phyloP scores from a whole-genome alignment of 2,888 invertebrate genomes.

The Drymonia ruficornis region DNA sequence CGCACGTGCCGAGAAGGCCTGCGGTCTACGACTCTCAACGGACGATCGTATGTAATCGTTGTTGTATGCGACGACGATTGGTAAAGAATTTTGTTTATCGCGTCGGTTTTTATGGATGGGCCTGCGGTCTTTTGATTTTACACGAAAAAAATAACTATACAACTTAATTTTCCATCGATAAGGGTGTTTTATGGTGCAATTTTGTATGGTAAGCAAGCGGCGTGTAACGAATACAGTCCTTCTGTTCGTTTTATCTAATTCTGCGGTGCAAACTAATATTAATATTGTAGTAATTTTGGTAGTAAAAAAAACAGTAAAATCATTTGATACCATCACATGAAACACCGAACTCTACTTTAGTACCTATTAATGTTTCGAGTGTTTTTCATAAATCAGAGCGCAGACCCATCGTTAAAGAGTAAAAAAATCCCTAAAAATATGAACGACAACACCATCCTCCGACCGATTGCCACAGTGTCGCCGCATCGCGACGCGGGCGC shows the following conservation, averaged over 20 bases:
- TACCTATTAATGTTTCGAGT: too few species aligned
- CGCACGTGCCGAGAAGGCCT: slow-evolving; percentile 17
- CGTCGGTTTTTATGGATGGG: slow-evolving; percentile 1
- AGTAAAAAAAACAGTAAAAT: too few species aligned
- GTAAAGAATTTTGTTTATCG: background rate
- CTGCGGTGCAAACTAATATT: background rate
- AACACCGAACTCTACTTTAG: too few species aligned
- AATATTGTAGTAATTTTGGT: too few species aligned
- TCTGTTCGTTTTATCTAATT: slow-evolving; percentile 16
- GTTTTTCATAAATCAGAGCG: slow-evolving; percentile 39
- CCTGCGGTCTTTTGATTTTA: background rate
- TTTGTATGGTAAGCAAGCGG: slow-evolving; percentile 13
- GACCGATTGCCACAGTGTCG: slow-evolving; percentile 74
- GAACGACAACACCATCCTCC: slow-evolving; percentile 80
- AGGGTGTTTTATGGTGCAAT: background rate
- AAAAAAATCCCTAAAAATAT: slow-evolving; percentile 46
- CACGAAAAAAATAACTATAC: background rate
- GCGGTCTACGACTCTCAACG: slow-evolving; percentile 17
- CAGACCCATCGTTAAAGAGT: slow-evolving; percentile 45
- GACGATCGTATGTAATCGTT: background rate
- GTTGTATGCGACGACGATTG: slow-evolving; percentile 1
- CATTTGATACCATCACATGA: too few species aligned
- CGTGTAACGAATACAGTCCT: slow-evolving; percentile 26
- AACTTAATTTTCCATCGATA: too few species aligned
- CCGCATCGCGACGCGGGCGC: slow-evolving; percentile 50